Evolutionary conservation across 2,113 vertebrate genomes (phyloP).

Genomic region (Macaca nemestrina): DNA sequence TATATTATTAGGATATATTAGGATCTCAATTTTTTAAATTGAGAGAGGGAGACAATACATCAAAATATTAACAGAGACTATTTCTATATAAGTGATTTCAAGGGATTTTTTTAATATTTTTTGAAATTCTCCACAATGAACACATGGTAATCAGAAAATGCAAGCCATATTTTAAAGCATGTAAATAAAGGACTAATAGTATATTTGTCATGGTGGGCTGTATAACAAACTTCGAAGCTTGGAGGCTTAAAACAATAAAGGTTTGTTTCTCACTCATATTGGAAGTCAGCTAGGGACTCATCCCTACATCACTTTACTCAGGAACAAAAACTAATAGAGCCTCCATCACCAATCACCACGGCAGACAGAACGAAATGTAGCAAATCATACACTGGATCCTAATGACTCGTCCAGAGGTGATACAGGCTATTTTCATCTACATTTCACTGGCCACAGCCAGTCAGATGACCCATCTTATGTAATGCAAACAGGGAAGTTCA

Average conservation of each 20-base stretch:
- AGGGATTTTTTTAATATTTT: neutral
- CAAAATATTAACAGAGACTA: neutral
- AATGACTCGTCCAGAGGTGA: neutral
- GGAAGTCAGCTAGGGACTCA: neutral
- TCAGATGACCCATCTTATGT: neutral
- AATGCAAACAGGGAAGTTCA: neutral
- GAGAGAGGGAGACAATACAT: neutral
- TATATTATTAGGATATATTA: no score
- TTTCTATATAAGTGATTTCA: neutral
- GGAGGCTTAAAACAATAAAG: neutral
- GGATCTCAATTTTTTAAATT: neutral
- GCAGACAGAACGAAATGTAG: neutral
- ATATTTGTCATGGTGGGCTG: neutral
- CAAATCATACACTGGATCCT: neutral
- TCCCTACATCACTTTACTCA: neutral
- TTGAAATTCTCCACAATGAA: slow-evolving; percentile 13
- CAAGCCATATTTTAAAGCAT: neutral
- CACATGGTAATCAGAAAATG: neutral
- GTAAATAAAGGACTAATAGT: neutral
- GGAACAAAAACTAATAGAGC: neutral
- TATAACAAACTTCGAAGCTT: neutral
- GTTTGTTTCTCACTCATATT: neutral
- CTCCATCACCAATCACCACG: neutral
- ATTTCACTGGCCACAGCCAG: neutral
- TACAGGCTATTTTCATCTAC: neutral